Conservation (phyloP, 2,113 vertebrate species). For the Tetraodon nigroviridis region DNA sequence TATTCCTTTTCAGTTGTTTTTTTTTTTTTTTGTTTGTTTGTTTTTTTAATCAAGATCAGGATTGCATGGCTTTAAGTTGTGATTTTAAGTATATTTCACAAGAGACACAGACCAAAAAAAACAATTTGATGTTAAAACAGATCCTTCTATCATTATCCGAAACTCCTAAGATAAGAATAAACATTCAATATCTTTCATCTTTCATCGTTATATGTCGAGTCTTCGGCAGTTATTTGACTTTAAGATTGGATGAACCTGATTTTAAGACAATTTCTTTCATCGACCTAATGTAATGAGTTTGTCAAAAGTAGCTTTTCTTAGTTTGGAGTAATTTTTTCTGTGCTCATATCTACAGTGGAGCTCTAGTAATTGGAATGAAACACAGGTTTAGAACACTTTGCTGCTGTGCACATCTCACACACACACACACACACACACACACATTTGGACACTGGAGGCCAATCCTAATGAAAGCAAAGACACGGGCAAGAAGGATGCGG, state of each 20-base stretch:
- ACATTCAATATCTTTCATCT: no score
- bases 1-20: no score
- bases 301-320: slow-evolving; percentile 41
- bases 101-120: no score
- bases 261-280: slow-evolving; percentile 46
- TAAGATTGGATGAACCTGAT: slow-evolving; percentile 28
- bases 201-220: background rate
- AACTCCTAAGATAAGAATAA: no score
- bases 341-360: slow-evolving; percentile 33
- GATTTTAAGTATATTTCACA: no score
- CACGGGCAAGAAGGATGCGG: slow-evolving; percentile 38
- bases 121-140: no score
- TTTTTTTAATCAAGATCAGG: no score
- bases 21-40: no score
- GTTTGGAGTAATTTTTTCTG: slow-evolving; percentile 29
- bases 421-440: slow-evolving; percentile 7
- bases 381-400: slow-evolving; percentile 23
- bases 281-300: slow-evolving; percentile 44
- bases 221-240: background rate
- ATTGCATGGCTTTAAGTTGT: no score
- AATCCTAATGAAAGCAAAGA: slow-evolving; percentile 69
- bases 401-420: slow-evolving; percentile 25
- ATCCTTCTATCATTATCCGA: no score
- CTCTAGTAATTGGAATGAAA: slow-evolving; percentile 52
- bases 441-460: slow-evolving; percentile 29